Conservation (phyloP, 2,888 invertebrate genomes). For the Junonia oenone region DNA sequence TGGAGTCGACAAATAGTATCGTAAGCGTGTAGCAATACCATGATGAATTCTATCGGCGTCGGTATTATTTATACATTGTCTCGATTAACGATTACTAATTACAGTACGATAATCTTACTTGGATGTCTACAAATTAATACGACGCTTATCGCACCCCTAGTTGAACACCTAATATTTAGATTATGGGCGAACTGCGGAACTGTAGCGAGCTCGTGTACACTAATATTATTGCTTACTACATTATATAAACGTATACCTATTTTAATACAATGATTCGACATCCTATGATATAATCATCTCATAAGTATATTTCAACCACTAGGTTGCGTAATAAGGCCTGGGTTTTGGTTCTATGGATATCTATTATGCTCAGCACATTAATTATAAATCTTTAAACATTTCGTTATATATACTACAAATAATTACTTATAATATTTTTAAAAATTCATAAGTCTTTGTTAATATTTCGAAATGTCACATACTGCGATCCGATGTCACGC, state of each 20-base stretch:
- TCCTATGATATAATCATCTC: background rate
- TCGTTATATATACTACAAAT: background rate
- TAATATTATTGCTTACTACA: background rate
- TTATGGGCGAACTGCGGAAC: background rate
- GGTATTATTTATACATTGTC: background rate
- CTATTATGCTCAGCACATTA: background rate
- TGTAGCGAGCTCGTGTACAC: background rate
- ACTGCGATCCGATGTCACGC: background rate
- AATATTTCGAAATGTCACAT: background rate
- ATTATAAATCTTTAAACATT: background rate
- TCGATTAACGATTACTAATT: background rate
- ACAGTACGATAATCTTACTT: background rate
- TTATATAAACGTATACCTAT: background rate
- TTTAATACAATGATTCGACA: background rate
- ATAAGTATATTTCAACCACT: background rate
- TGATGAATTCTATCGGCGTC: background rate
- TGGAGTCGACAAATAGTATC: conserved; percentile 1
- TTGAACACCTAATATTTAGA: background rate
- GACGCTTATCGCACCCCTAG: too few species aligned
- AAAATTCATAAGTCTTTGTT: background rate
- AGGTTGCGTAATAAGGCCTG: background rate
- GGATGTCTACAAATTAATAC: background rate
- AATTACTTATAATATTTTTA: background rate
- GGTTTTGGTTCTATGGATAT: background rate
- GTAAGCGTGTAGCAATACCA: background rate